Evolutionary conservation across 2,113 vertebrate genomes (phyloP), one percentile per base, ranked within the genome.

Genomic region (Camelus bactrianus): DNA sequence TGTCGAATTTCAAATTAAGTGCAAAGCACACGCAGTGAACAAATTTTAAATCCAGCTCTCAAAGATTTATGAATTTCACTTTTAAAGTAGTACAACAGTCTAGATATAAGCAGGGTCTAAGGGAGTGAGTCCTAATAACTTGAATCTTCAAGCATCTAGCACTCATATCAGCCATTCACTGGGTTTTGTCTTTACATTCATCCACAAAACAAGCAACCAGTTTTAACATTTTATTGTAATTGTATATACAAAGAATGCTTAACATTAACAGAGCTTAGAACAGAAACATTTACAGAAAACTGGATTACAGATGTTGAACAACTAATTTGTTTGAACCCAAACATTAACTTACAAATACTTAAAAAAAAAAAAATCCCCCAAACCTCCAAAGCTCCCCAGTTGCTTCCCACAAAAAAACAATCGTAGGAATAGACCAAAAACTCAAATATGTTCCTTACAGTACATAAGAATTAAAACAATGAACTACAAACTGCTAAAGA

Each of bases 291-390:
- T 98, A 99, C 99, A 99, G 97, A 98, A 98, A 97, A 94, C 96
- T 98, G 97, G 64, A 95, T 97, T 99, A 99, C 98, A 99, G 79
- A 97, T 98, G 97, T 89, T 98, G 97, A 98, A 98, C 98, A 98
- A 98, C 98, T 98, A 98, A 99, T 99, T 99, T 99, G 98, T 99
- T 99, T 99, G 98, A 99, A 99, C 98, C 98, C 98, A 99, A 99
- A 98, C 98, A 96, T 95, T 94, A 79, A 98, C 98, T 98, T 99
- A 99, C 98, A 99, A 97, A 92, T 92, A 95, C 52, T 77, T n/a
- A 8, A 83, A 97, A 91, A 88, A 77, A 58, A 79, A 65, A 94
- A 90, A 97, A 80, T 28, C 50, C 72, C 77, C 92, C 98, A 98
- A 97, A 98, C 94, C 96, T 87, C 94, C 97, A 95, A 98, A 98